phyloP scores from a whole-genome alignment of 1,140 invertebrate genomes.

The Drosophila athabasca region DNA sequence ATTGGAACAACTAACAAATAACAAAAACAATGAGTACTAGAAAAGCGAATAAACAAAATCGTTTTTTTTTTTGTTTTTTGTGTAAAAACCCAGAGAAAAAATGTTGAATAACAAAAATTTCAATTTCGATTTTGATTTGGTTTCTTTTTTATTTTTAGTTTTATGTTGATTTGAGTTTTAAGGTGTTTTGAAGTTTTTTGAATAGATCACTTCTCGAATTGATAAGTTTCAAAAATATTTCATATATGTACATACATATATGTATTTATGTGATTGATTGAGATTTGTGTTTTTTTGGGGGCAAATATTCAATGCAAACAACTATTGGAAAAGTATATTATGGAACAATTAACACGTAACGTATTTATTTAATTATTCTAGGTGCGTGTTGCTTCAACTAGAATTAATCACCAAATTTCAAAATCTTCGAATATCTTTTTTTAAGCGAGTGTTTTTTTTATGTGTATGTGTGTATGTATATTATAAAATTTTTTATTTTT shows the following conservation, averaged over 20 bases:
- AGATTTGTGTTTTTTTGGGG: not conserved
- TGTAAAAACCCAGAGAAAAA: conserved; percentile 18
- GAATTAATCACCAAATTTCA: conserved; percentile 19
- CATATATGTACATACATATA: too few relatives aligned
- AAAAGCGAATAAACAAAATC: conserved; percentile 18
- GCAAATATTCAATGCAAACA: conserved; percentile 39
- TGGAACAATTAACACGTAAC: conserved; percentile 21
- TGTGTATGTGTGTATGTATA: conserved; percentile 2
- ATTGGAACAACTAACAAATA: not conserved
- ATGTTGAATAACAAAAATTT: conserved; percentile 57
- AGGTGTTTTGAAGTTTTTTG: too few relatives aligned
- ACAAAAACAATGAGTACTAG: conserved; percentile 5
- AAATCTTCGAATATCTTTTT: conserved; percentile 2
- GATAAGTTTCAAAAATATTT: conserved; percentile 5
- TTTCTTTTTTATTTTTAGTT: not conserved
- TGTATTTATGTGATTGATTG: too few relatives aligned
- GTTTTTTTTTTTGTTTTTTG: not conserved
- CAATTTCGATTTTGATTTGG: not conserved
- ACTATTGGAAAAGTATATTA: conserved; percentile 45
- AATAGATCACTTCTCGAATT: too few relatives aligned
- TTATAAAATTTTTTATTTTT: conserved; percentile 17
- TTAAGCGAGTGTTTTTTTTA: conserved; percentile 2
- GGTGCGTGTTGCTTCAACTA: conserved; percentile 25
- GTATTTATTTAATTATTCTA: conserved; percentile 7
- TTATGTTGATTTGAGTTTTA: not conserved